Conservation (phyloP, 2,888 invertebrate species). For the Eristalinus sepulchralis region DNA sequence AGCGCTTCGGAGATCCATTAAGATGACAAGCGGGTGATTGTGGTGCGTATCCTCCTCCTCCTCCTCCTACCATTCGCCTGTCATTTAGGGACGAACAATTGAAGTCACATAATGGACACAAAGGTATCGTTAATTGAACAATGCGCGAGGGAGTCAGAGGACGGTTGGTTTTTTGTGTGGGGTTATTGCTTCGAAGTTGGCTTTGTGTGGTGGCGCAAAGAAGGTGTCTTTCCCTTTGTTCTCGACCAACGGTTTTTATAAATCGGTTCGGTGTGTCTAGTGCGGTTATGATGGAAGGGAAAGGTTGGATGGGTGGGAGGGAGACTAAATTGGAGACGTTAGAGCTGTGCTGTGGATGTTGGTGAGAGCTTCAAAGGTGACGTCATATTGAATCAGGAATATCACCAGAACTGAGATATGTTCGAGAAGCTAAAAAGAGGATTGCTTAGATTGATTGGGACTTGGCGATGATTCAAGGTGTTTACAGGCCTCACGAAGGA, state of each 20-base stretch:
- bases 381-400: slow-evolving; percentile 74
- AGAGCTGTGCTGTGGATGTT: slow-evolving; percentile 25
- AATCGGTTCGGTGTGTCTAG: background rate
- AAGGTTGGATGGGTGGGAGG: slow-evolving; percentile 9
- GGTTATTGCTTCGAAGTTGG: slow-evolving; percentile 19
- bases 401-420: slow-evolving; percentile 73
- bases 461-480: background rate
- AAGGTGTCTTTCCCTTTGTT: slow-evolving; percentile 27
- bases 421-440: slow-evolving; percentile 67
- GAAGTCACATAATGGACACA: slow-evolving; percentile 30
- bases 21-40: slow-evolving; percentile 45
- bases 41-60: background rate
- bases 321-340: background rate
- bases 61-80: background rate
- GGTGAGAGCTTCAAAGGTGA: slow-evolving; percentile 73
- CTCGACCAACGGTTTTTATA: slow-evolving; percentile 33
- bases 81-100: slow-evolving; percentile 29
- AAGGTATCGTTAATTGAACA: slow-evolving; percentile 34
- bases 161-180: slow-evolving; percentile 17
- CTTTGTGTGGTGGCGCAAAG: slow-evolving; percentile 10
- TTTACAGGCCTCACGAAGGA: slow-evolving; percentile 73
- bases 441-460: background rate
- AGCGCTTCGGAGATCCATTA: slow-evolving; percentile 41
- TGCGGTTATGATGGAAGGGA: slow-evolving; percentile 27
- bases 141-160: background rate